These are phyloP conservation scores for Galerucella calmariensis DNA, from an alignment of 2,888 invertebrate genomes.

Conservation along the genomic window DNA sequence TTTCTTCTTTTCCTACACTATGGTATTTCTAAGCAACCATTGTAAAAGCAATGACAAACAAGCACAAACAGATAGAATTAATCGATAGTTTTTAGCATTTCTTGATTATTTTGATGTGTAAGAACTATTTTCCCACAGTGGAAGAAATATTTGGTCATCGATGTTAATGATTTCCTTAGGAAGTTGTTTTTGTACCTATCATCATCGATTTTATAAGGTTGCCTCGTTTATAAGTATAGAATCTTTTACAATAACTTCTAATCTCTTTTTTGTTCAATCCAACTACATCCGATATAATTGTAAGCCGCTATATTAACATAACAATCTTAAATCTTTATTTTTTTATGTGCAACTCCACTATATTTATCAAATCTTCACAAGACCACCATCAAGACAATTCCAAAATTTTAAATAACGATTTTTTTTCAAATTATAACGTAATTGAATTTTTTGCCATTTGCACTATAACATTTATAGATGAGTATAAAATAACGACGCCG, in stretches of 20 bases:
- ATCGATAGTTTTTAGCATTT: not conserved
- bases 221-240: slow-evolving; percentile 27
- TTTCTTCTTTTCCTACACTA: slow-evolving; percentile 37
- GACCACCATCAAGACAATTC: slow-evolving; percentile 34
- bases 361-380: slow-evolving; percentile 39
- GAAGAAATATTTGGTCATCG: no score
- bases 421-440: not conserved
- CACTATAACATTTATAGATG: not conserved
- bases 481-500: no score
- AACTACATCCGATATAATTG: slow-evolving; percentile 44
- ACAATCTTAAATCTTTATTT: slow-evolving; percentile 42
- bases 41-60: not conserved
- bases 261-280: slow-evolving; percentile 37
- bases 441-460: not conserved
- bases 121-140: no score
- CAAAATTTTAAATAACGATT: slow-evolving; percentile 14
- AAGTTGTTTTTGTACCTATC: not conserved
- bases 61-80: not conserved
- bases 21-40: slow-evolving; percentile 19
- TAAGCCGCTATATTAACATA: slow-evolving; percentile 42
- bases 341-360: slow-evolving; percentile 41
- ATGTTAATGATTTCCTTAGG: no score
- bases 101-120: no score
- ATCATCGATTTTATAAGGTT: not conserved
- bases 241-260: slow-evolving; percentile 28